Percentiles rank a stretch among this genome's conserved stretches.
phyloP scores from a whole-genome alignment of 2,888 invertebrate species.

The Cheilosia grossa region DNA sequence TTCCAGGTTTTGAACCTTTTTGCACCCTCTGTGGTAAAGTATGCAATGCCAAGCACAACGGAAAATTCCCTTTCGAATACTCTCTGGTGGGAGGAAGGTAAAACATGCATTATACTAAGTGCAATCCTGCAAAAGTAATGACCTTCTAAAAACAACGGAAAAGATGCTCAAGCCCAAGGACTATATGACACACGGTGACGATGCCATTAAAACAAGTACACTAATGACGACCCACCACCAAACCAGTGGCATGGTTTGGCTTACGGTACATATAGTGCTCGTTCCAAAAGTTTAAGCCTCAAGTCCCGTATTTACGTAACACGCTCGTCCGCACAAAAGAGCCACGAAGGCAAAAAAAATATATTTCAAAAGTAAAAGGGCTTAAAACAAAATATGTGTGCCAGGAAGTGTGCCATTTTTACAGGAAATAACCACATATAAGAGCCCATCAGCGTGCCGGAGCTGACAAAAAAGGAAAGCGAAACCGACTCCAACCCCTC shows the following conservation, averaged over 20 bases:
- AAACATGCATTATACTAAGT: constrained; percentile 46
- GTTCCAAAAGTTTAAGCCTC: constrained; percentile 41
- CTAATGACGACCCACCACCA: constrained; percentile 33
- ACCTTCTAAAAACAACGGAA: constrained; percentile 56
- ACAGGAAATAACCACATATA: constrained; percentile 72
- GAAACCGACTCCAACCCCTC: constrained; percentile 44
- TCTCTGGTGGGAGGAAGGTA: constrained; percentile 17
- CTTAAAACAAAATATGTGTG: constrained; percentile 63
- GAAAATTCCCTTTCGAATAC: constrained; percentile 24
- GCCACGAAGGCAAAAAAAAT: constrained; percentile 28
- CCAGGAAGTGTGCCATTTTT: constrained; percentile 76
- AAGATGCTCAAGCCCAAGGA: constrained; percentile 35
- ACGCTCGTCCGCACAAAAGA: constrained; percentile 43
- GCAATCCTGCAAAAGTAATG: constrained; percentile 54
- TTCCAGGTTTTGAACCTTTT: constrained; percentile 26
- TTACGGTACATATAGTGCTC: neutral
- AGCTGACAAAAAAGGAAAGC: constrained; percentile 46
- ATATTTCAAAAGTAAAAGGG: constrained; percentile 47
- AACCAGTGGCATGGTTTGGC: neutral
- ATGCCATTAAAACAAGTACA: constrained; percentile 20
- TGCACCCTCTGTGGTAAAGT: neutral
- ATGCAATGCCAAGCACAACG: neutral
- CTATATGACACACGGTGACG: constrained; percentile 41
- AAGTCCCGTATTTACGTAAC: constrained; percentile 46
- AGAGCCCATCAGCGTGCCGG: constrained; percentile 47